These are phyloP conservation scores for Drosophila formosana DNA, from an alignment of 2,888 invertebrate species.

Conservation along the genomic window DNA sequence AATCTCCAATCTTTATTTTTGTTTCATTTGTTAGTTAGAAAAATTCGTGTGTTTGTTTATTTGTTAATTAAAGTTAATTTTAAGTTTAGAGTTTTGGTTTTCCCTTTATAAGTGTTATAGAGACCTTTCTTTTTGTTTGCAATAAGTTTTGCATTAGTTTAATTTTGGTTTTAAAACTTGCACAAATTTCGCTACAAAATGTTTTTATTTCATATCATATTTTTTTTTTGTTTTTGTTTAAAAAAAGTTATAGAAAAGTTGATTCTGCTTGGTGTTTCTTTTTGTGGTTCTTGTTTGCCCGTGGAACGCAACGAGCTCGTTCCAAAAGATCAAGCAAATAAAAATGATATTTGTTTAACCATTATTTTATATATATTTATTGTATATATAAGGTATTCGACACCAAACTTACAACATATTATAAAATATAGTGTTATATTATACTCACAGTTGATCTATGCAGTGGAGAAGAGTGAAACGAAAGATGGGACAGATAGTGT, in stretches of 20 bases:
- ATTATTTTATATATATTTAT: constrained; percentile 40
- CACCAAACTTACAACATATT: constrained; percentile 45
- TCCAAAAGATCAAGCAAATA: constrained; percentile 74
- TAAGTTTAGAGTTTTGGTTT: constrained; percentile 80
- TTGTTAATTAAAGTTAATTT: constrained; percentile 72
- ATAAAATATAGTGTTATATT: constrained; percentile 48
- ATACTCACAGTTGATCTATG: constrained; percentile 77
- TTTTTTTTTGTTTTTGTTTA: constrained; percentile 55
- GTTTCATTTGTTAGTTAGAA: constrained; percentile 61
- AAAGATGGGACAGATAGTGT: constrained; percentile 17
- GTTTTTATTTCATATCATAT: constrained; percentile 32
- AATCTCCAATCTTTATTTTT: constrained; percentile 23
- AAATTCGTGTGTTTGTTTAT: constrained; percentile 76
- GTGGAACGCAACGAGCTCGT: constrained; percentile 34
- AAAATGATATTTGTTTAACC: constrained; percentile 49
- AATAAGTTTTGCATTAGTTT: constrained; percentile 56
- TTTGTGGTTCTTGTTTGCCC: constrained; percentile 56
- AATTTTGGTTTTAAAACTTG: constrained; percentile 72
- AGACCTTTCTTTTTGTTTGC: constrained; percentile 38
- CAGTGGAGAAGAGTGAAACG: constrained; percentile 74
- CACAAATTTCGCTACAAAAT: constrained; percentile 79
- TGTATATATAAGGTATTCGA: constrained; percentile 38
- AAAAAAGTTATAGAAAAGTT: constrained; percentile 82
- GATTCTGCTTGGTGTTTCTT: constrained; percentile 63
- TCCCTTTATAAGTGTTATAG: constrained; percentile 67